Base-by-base conservation (phyloP, 1,140 invertebrate genomes). In the Camponotus vicinus region DNA sequence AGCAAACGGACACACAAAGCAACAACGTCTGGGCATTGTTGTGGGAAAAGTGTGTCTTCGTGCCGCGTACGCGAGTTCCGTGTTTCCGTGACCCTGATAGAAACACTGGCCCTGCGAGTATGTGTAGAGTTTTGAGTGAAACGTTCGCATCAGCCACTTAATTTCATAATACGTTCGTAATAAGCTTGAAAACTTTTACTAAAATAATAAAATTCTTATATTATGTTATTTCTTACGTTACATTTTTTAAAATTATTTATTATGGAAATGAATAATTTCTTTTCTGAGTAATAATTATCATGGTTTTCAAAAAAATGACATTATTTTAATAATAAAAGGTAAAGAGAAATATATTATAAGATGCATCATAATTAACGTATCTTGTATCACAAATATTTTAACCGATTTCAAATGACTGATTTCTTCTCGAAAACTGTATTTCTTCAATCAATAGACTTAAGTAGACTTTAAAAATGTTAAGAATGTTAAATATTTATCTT, bases 11-110 rank as follows among this genome's bases (percentile, higher is more conserved):
- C 66, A 57, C 64, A 40, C 27, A 82, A 86, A 83, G 84, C 61
- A 89, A 78, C 70, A 73, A 88, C 76, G 86, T 91, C 88, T 89
- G 86, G 69, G 89, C 85, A 90, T 91, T 93, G 92, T 93, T 92
- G 89, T 92, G 91, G 92, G 93, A 95, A 95, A 95, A 95, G 94
- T 95, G 93, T 95, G 94, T 93, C 94, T 95, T 93, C 86, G 92
- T 95, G 93, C 89, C 92, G 91, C 55, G 84, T 79, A 90, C 87
- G 69, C 15, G 79, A 94, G 93, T 95, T 95, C 94, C 94, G 94
- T 91, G 88, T 95, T 95, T 89, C 87, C 87, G 92, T 92, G 94
- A 95, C 94, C 94, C 93, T 94, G 89, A 94, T 95, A 91, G 79
- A 89, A 89, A 90, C 86, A 90, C 88, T 87, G 80, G 88, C 82